These are phyloP conservation scores for Drosophila recens DNA, from an alignment of 2,888 invertebrate species.

Conservation along the genomic window DNA sequence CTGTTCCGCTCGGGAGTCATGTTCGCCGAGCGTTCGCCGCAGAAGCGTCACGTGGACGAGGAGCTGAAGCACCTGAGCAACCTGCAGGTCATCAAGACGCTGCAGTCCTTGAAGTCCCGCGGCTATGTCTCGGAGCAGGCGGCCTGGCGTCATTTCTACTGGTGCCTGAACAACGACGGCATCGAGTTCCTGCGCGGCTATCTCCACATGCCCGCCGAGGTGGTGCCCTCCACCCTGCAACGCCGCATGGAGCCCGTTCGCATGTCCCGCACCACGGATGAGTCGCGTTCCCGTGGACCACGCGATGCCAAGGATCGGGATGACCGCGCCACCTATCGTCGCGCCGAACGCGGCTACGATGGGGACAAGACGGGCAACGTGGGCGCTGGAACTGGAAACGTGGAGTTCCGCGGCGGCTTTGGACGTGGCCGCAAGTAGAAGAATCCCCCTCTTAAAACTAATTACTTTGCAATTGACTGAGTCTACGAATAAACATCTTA, in stretches of 20 bases:
- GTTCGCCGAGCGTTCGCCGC: slow-evolving; percentile 32
- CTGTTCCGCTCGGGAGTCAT: slow-evolving; percentile 43
- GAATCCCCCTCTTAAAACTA: not conserved
- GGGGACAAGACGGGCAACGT: slow-evolving; percentile 29
- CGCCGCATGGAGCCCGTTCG: slow-evolving; percentile 45
- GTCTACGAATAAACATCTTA: slow-evolving; percentile 12
- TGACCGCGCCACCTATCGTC: slow-evolving; percentile 47
- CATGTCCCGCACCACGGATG: slow-evolving; percentile 30
- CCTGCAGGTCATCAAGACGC: slow-evolving; percentile 43
- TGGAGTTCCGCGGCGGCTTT: slow-evolving; percentile 39
- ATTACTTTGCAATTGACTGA: not conserved
- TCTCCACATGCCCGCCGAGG: slow-evolving; percentile 31
- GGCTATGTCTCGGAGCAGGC: slow-evolving; percentile 41
- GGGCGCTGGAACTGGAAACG: slow-evolving; percentile 38
- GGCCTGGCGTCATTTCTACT: slow-evolving; percentile 47
- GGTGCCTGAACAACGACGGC: slow-evolving; percentile 47
- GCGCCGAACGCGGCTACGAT: slow-evolving; percentile 10
- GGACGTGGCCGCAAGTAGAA: slow-evolving; percentile 27
- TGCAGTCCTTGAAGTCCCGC: slow-evolving; percentile 40
- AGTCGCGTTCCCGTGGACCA: slow-evolving; percentile 21
- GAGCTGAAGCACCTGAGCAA: slow-evolving; percentile 40
- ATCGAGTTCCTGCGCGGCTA: slow-evolving; percentile 38
- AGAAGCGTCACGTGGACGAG: slow-evolving; percentile 30
- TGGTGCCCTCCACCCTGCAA: slow-evolving; percentile 40
- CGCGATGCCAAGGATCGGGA: slow-evolving; percentile 41